Evolutionary conservation across 2,113 vertebrate species (phyloP).

Genomic region (Bos indicus): DNA sequence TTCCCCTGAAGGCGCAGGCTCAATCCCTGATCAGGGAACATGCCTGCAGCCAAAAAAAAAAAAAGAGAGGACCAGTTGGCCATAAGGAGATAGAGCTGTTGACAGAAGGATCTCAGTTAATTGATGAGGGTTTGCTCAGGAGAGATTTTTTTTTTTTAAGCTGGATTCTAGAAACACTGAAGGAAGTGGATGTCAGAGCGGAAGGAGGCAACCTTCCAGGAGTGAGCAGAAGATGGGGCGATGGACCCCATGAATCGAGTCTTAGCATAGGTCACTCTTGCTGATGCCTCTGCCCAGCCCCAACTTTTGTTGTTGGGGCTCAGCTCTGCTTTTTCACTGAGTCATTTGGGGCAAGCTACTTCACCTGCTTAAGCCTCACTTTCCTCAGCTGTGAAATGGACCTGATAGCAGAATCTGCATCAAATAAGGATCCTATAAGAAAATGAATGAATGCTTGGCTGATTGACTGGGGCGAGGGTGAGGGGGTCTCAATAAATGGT

Average conservation of each 20-base stretch:
- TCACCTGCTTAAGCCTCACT: background rate
- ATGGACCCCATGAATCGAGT: background rate
- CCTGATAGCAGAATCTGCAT: background rate
- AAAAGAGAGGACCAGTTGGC: background rate
- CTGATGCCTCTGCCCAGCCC: background rate
- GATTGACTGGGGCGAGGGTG: rapidly evolving
- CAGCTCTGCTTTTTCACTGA: background rate
- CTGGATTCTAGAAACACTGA: background rate
- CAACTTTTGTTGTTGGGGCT: background rate
- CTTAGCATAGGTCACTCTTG: background rate
- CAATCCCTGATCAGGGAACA: background rate
- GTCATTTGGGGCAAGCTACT: background rate
- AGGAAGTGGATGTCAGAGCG: background rate
- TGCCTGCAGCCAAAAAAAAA: background rate
- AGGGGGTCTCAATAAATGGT: background rate
- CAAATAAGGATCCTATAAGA: background rate
- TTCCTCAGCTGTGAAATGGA: background rate
- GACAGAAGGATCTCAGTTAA: background rate
- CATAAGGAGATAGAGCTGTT: background rate
- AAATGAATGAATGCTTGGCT: background rate
- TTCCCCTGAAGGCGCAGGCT: background rate
- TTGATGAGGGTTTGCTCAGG: background rate
- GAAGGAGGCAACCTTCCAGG: background rate
- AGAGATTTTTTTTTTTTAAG: background rate
- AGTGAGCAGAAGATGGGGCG: background rate